Percentiles rank a stretch among this genome's conserved stretches.
These are phyloP conservation scores for Clavelina lepadiformis DNA, from an alignment of 23 tunicate genomes.

Conservation along the genomic window DNA sequence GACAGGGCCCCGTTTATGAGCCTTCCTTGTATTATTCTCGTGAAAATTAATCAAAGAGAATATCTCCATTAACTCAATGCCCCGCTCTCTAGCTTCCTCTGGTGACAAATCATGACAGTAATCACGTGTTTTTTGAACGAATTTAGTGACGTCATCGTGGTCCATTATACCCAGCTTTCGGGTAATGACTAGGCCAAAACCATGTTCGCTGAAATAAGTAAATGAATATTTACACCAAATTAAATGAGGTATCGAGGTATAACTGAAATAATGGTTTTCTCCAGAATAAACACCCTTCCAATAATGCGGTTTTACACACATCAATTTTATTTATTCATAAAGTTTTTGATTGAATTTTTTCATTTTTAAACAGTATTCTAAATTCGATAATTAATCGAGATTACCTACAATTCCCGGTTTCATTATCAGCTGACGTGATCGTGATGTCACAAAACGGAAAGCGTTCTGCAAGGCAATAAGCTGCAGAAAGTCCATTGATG, in stretches of 20 bases:
- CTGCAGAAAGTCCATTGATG: constrained; percentile 47
- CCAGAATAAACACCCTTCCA: too few relatives aligned
- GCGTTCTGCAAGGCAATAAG: constrained; percentile 28
- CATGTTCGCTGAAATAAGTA: constrained; percentile 32
- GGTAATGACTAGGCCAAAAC: constrained; percentile 29
- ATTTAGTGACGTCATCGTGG: constrained; percentile 4
- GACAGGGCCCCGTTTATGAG: too few relatives aligned
- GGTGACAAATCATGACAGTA: constrained; percentile 15
- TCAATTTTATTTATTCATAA: too few relatives aligned
- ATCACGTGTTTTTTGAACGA: constrained; percentile 6
- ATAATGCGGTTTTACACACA: too few relatives aligned
- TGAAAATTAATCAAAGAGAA: too few relatives aligned
- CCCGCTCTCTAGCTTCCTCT: constrained; percentile 16
- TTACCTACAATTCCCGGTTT: too few relatives aligned
- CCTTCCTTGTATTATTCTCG: too few relatives aligned
- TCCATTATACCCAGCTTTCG: constrained; percentile 12
- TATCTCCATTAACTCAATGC: constrained; percentile 27
- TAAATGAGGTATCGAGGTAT: too few relatives aligned
- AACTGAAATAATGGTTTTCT: too few relatives aligned
- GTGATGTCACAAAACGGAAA: constrained; percentile 29
- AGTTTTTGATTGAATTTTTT: too few relatives aligned
- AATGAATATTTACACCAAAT: neutral
- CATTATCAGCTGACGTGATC: constrained; percentile 1
- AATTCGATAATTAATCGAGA: too few relatives aligned
- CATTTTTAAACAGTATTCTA: too few relatives aligned